Base-by-base conservation (phyloP, 2,797 vertebrate species). In the Platalea minor region DNA sequence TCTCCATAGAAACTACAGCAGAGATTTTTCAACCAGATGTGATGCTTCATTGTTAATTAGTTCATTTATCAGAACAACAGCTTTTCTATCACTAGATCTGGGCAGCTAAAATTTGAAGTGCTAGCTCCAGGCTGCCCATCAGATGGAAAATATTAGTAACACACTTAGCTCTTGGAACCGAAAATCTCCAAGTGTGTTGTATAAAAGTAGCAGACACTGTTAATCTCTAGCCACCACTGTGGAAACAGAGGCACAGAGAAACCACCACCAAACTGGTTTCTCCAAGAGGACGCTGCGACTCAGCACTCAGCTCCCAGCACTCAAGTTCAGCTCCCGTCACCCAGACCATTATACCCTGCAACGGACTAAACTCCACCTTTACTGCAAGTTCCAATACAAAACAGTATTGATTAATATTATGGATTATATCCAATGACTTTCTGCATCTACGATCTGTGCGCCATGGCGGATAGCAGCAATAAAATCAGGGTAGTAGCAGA, bases 1-100 rank as follows among this genome's bases (percentile, higher is more conserved):
- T 93, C 91, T 92, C 94, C 82, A 75, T 84, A 91, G 95, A 91
- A 96, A 97, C 87, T 28, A n/a, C 37, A 76, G 63, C 61, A 84
- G 57, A 88, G 53, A 70, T 85, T 84, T 79, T 89, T 84, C 39
- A 35, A 65, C 45, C 94, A 96, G 89, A 93, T 93, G 89, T 24
- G 76, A 85, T 39, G 45, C 28, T 88, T 94, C 85, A 72, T 41
- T 89, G 79, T 72, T 93, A 94, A 95, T 95, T 88, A 88, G 91
- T 80, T 82, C 69, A 84, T 91, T 73, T 94, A 85, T 83, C 35
- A 0, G 53, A 88, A 81, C 73, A 77, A 88, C 72, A 2, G 64
- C 25, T 89, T 88, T 88, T 46, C 72, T 92, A 93, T 57, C 79
- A 72, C 0, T 10, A 75, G 91, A 94, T 91, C 72, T 72, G 79